phyloP scores from a whole-genome alignment of 2,797 vertebrate genomes.

The Falco naumanni region DNA sequence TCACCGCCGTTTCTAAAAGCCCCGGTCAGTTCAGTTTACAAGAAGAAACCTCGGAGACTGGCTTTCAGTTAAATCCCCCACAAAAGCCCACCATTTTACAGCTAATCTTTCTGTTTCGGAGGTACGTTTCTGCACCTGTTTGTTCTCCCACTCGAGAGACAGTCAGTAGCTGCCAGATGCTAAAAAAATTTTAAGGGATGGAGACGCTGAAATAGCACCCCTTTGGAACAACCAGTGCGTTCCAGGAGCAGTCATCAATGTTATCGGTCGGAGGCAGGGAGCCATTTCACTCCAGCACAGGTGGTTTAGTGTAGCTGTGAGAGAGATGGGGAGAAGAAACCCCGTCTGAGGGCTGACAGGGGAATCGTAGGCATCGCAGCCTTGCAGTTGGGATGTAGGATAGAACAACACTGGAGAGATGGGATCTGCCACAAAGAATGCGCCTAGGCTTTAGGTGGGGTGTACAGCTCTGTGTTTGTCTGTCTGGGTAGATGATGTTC shows the following conservation, averaged over 20 bases:
- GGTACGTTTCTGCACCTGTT: not conserved
- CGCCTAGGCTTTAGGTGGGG: not conserved
- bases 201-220: not conserved
- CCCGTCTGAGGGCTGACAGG: not conserved
- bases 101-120: not conserved
- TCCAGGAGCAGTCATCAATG: not conserved
- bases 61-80: not conserved
- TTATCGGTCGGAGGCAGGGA: not conserved
- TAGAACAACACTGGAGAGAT: not conserved
- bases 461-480: not conserved
- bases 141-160: not conserved
- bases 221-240: not conserved
- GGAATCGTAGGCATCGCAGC: not conserved
- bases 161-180: slow-evolving; percentile 19
- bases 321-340: not conserved
- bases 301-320: slow-evolving; percentile 3
- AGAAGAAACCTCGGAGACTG: not conserved
- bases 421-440: not conserved
- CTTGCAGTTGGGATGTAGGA: not conserved
- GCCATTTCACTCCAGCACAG: slow-evolving; percentile 1
- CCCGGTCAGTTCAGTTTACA: not conserved
- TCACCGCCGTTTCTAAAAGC: not conserved
- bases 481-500: not conserved
- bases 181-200: not conserved
- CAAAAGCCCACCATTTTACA: not conserved